phyloP scores from a whole-genome alignment of 2,113 vertebrate species.

The Corythoichthys intestinalis region DNA sequence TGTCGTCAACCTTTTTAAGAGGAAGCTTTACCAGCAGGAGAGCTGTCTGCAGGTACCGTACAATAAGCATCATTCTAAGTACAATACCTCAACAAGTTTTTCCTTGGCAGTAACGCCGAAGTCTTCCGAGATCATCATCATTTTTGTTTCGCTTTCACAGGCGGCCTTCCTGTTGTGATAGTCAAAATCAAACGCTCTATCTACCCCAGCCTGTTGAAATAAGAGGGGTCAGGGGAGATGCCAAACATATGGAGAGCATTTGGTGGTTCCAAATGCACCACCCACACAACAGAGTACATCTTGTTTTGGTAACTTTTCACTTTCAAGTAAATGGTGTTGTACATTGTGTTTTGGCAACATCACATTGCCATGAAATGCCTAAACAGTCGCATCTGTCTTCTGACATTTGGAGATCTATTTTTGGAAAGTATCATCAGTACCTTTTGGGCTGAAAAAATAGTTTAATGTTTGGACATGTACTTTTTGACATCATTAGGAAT shows the following conservation, averaged over 20 bases:
- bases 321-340: conserved; percentile 22
- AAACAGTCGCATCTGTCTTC: conserved; percentile 34
- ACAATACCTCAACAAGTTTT: neutral
- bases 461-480: conserved; percentile 11
- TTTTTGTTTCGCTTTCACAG: conserved; percentile 12
- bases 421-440: conserved; percentile 12
- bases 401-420: conserved; percentile 29
- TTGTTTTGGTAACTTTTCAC: conserved; percentile 55
- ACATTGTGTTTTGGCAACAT: conserved; percentile 3
- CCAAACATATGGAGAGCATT: conserved; percentile 69
- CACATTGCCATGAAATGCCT: conserved; percentile 23
- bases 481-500: conserved; percentile 9
- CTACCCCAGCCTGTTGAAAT: conserved; percentile 38
- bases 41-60: neutral
- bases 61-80: neutral
- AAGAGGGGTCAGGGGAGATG: conserved; percentile 46
- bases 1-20: neutral
- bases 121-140: neutral
- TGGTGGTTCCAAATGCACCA: conserved; percentile 49
- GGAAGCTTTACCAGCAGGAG: neutral
- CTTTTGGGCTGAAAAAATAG: conserved; percentile 9
- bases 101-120: conserved; percentile 17
- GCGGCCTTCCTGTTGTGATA: conserved; percentile 32
- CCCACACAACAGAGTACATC: conserved; percentile 58
- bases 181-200: conserved; percentile 38